A percentile compares a stretch with the other conserved stretches of the same genome.
Evolutionary conservation across 2,797 vertebrate species (phyloP).

Genomic region (Syndactyla subalaris): DNA sequence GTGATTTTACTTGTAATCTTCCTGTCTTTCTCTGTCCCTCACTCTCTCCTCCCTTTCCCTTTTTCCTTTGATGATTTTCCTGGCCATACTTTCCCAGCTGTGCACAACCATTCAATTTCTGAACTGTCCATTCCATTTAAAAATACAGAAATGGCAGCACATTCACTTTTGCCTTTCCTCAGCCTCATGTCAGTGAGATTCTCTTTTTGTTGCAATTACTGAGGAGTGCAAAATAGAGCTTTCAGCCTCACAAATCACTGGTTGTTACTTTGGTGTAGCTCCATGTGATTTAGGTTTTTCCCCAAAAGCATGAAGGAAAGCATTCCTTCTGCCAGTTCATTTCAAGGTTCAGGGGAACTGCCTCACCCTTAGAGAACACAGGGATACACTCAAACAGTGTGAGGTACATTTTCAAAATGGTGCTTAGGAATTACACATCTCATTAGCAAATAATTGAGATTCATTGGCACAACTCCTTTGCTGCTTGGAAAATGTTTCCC

Average conservation of each 20-base stretch:
- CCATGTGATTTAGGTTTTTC: background rate
- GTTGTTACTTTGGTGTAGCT: background rate
- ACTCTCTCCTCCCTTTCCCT: background rate
- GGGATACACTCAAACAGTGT: background rate
- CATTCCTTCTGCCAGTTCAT: background rate
- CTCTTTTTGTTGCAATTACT: background rate
- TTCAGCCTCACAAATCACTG: background rate
- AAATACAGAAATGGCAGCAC: background rate
- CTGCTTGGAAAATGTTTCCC: background rate
- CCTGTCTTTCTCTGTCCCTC: background rate
- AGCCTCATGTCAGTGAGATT: background rate
- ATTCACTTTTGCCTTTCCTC: background rate
- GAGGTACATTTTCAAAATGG: slow-evolving; percentile 25
- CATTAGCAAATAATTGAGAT: slow-evolving; percentile 50
- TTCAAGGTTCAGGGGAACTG: slow-evolving; percentile 20
- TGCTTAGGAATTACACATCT: slow-evolving; percentile 36
- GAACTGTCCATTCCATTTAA: slow-evolving; percentile 29
- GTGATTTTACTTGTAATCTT: background rate
- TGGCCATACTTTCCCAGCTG: background rate
- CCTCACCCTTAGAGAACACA: background rate
- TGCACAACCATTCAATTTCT: slow-evolving; percentile 4
- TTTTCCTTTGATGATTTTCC: background rate
- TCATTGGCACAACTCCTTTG: background rate
- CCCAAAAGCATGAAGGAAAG: background rate
- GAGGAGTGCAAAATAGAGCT: slow-evolving; percentile 23